Percentiles rank a stretch among this genome's conserved stretches.
These are phyloP conservation scores for Camponotus pennsylvanicus DNA, from an alignment of 1,140 invertebrate species.

Conservation along the genomic window DNA sequence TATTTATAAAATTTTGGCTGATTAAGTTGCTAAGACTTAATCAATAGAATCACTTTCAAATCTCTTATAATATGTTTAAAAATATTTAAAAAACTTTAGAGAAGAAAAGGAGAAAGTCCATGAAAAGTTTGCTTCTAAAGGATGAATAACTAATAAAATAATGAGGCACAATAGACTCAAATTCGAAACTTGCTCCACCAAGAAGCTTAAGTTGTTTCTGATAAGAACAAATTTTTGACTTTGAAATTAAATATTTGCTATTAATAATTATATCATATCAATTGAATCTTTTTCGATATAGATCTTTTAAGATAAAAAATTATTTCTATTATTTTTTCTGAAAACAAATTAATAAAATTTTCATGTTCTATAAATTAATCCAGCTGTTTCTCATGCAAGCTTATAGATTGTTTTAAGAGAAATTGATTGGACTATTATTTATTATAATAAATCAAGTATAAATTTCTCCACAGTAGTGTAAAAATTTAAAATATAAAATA, in stretches of 20 bases:
- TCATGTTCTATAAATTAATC: conserved; percentile 13
- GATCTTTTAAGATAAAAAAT: not conserved
- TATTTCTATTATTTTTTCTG: not conserved
- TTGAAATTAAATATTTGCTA: conserved; percentile 13
- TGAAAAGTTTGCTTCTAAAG: not conserved
- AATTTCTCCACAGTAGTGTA: not conserved
- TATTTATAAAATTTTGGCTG: not conserved
- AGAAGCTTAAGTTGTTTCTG: not conserved
- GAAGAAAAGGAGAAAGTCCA: not conserved
- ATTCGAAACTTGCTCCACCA: not conserved
- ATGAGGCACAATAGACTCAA: not conserved
- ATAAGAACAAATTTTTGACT: conserved; percentile 1
- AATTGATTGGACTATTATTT: not conserved
- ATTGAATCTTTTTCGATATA: not conserved
- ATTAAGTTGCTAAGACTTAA: not conserved
- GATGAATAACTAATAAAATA: not conserved
- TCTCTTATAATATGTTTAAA: not conserved
- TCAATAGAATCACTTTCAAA: conserved; percentile 6
- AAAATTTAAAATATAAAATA: not conserved
- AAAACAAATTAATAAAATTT: not conserved
- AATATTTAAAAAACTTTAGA: not conserved
- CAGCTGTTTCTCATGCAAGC: conserved; percentile 31
- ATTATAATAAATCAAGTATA: conserved; percentile 28
- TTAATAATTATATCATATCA: not conserved
- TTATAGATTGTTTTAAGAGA: not conserved